Conservation (phyloP, 64 coral and sea anemone genomes). For the Stichodactyla mertensii region DNA sequence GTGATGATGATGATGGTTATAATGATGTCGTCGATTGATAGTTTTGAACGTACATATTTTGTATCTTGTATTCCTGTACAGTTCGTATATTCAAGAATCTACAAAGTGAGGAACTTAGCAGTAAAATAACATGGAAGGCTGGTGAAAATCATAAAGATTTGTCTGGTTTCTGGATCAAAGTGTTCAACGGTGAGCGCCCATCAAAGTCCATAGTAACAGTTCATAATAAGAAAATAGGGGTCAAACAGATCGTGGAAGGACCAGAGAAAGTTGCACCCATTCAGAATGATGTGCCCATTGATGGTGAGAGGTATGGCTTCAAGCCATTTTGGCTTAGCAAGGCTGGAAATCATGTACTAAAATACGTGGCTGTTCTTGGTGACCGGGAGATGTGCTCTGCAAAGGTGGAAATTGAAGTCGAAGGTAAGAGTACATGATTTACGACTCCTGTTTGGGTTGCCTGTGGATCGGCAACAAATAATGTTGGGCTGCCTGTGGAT, state of each 20-base stretch:
- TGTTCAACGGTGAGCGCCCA: slow-evolving; percentile 69
- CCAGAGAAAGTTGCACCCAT: slow-evolving; percentile 60
- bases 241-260: slow-evolving; percentile 69
- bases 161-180: slow-evolving; percentile 77
- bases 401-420: slow-evolving; percentile 49
- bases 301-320: slow-evolving; percentile 78
- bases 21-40: not conserved
- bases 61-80: not conserved
- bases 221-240: slow-evolving; percentile 60
- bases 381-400: slow-evolving; percentile 62
- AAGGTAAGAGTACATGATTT: slow-evolving; percentile 23
- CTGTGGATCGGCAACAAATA: not conserved
- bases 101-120: slow-evolving; percentile 36
- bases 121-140: slow-evolving; percentile 50
- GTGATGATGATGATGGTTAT: too few relatives aligned
- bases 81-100: slow-evolving; percentile 55
- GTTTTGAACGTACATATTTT: not conserved
- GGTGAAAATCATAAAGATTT: slow-evolving; percentile 55
- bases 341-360: slow-evolving; percentile 44
- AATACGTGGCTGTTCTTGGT: slow-evolving; percentile 56
- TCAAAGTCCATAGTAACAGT: slow-evolving; percentile 48
- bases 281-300: slow-evolving; percentile 63
- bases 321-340: slow-evolving; percentile 62
- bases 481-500: too few relatives aligned
- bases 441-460: not conserved